Evolutionary conservation across 2,888 invertebrate species (phyloP), one percentile per base, ranked within the genome.

Genomic region (Spodoptera exigua): DNA sequence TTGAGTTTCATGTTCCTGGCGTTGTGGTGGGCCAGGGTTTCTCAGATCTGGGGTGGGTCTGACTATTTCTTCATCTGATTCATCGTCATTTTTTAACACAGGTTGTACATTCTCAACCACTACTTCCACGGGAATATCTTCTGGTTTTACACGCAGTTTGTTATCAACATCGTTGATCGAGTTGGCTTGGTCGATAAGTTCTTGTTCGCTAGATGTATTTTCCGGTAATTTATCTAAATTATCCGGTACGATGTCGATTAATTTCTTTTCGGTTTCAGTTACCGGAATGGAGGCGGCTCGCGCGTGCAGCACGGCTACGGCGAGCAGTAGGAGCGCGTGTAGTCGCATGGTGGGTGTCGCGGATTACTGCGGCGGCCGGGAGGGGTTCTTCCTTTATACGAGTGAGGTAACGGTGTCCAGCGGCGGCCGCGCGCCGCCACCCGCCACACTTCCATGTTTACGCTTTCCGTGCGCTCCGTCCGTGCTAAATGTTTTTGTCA

Each of bases 1-100:
- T 73, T 93, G 93, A 0, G 88, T 91, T 59, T 94, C 93, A 64
- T 93, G 93, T 48, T 92, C 86, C 65, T 92, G 92, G 1, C 88
- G 87, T 68, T 93, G 92, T 1, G 93, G 93, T 5, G 79, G 81
- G 10, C 93, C 93, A 2, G 93, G 91, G 64, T 93, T 86, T 3
- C 81, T 80, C 37, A 93, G 69, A 57, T 93, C 92, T 1, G 89
- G 79, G 54, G 83, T 77, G 1, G 85, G 81, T 55, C 91, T 83
- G 54, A 85, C 85, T 4, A 90, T 76, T 36, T 85, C 85, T 12
- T 82, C 74, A 12, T 86, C 84, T 36, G 80, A 76, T 69, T 82
- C 75, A 2, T 74, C 72, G 7, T 27, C 54, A n/a, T 54, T 63
- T 45, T 86, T 86, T 7, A 86, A 68, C 0, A 65, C 56, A 0